A percentile compares a stretch with the other conserved stretches of the same genome.
These are phyloP conservation scores for Octomys mimax DNA, from an alignment of 2,797 vertebrate species.

Conservation along the genomic window DNA sequence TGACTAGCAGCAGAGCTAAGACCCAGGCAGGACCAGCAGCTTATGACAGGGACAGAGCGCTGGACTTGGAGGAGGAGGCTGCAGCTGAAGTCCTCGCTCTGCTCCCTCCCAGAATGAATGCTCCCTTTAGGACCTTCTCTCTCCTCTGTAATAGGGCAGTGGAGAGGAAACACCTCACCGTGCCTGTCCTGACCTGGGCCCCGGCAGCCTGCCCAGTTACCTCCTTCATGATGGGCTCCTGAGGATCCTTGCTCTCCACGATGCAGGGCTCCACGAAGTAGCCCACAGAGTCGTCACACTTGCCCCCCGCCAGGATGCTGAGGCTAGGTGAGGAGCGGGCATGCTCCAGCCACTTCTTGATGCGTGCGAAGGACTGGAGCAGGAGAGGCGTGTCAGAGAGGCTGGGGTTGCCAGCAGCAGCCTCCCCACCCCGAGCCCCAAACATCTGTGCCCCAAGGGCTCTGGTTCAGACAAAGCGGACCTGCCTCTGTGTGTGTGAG, in stretches of 20 bases:
- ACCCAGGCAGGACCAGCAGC: background rate
- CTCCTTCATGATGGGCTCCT: constrained; percentile 95
- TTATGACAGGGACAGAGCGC: background rate
- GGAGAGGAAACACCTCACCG: fast-evolving
- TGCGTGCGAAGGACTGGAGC: constrained; percentile 92
- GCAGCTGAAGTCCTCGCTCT: background rate
- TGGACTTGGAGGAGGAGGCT: background rate
- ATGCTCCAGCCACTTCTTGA: constrained; percentile 92
- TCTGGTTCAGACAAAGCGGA: background rate
- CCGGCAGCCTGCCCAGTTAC: constrained; percentile 73
- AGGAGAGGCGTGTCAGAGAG: fast-evolving
- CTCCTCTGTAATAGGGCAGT: background rate
- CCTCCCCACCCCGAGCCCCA: background rate
- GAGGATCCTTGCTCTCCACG: constrained; percentile 93
- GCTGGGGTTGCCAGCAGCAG: background rate
- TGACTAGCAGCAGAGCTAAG: fast-evolving
- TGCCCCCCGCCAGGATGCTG: constrained; percentile 93
- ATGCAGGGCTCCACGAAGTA: constrained; percentile 96
- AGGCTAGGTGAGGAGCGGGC: constrained; percentile 92
- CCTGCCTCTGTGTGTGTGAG: fast-evolving
- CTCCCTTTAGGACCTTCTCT: background rate
- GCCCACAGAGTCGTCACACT: constrained; percentile 91
- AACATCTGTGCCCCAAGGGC: background rate
- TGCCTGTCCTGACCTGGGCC: background rate
- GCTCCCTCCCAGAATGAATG: background rate